These are phyloP conservation scores for Lacanobia oleracea DNA, from an alignment of 2,888 invertebrate genomes.

Conservation along the genomic window DNA sequence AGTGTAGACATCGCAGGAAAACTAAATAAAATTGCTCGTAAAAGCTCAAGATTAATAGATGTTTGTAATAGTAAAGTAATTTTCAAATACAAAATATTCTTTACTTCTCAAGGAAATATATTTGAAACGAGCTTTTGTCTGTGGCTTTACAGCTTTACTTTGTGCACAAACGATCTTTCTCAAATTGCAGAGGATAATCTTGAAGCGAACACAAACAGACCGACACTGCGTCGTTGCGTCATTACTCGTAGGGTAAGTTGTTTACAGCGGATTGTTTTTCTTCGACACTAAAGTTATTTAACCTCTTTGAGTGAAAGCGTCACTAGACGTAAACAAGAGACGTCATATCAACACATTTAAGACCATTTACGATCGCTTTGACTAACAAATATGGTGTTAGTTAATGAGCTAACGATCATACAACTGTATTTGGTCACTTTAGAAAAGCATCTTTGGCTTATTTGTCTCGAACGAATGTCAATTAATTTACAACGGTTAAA, in stretches of 20 bases:
- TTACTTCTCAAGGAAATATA: conserved; percentile 1
- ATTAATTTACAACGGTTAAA: conserved; percentile 34
- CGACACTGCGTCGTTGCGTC: not conserved
- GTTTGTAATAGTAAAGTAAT: conserved; percentile 8
- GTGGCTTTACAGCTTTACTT: not conserved
- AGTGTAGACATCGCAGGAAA: not conserved
- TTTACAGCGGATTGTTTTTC: conserved; percentile 51
- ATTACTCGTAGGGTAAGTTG: conserved; percentile 23
- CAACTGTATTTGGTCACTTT: conserved; percentile 51
- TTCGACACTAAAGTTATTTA: conserved; percentile 36
- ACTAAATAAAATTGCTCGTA: not conserved
- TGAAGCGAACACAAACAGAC: conserved; percentile 14
- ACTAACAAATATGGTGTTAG: conserved; percentile 50
- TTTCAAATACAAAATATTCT: not conserved
- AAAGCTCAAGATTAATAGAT: conserved; percentile 7
- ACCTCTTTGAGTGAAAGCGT: conserved; percentile 53
- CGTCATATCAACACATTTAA: conserved; percentile 49
- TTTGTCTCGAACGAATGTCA: conserved; percentile 38
- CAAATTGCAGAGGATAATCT: conserved; percentile 20
- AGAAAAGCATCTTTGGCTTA: conserved; percentile 56
- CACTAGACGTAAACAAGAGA: conserved; percentile 46
- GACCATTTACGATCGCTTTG: conserved; percentile 37
- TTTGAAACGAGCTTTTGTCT: conserved; percentile 30
- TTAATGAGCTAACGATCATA: conserved; percentile 54
- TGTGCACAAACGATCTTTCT: conserved; percentile 17